phyloP scores from a whole-genome alignment of 2,888 invertebrate genomes.

The Metalampra italica region DNA sequence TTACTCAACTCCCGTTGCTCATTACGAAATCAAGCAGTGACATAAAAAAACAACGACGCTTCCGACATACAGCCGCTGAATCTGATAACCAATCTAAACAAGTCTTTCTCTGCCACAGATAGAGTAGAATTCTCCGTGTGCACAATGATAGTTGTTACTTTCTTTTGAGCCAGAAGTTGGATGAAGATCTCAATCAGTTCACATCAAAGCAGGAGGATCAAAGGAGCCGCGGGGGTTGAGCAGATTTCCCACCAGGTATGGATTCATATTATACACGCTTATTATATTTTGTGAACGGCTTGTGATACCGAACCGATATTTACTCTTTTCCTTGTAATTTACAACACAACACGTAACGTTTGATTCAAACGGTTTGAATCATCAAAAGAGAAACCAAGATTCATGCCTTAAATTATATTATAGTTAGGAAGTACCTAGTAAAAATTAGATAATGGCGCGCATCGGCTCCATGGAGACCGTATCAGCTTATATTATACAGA shows the following conservation, averaged over 20 bases:
- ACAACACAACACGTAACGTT: not conserved
- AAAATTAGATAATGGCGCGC: too few relatives aligned
- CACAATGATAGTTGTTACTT: slow-evolving; percentile 1
- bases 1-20: slow-evolving; percentile 43
- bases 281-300: slow-evolving; percentile 4
- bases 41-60: slow-evolving; percentile 12
- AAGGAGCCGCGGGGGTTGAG: slow-evolving; percentile 26
- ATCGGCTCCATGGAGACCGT: too few relatives aligned
- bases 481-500: too few relatives aligned
- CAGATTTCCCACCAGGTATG: slow-evolving; percentile 42
- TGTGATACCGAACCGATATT: not conserved
- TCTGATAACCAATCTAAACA: not conserved
- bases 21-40: slow-evolving; percentile 34
- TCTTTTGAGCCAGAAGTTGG: slow-evolving; percentile 6
- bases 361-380: not conserved
- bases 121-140: not conserved
- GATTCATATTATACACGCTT: slow-evolving; percentile 11
- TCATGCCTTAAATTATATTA: too few relatives aligned
- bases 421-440: too few relatives aligned
- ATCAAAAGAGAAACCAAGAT: not conserved
- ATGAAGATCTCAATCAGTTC: slow-evolving; percentile 29
- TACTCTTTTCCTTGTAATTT: not conserved
- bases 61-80: not conserved
- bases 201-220: slow-evolving; percentile 38
- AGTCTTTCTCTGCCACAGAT: not conserved